Base-by-base conservation (phyloP, 2,888 invertebrate genomes). In the Eremobia ochroleuca region DNA sequence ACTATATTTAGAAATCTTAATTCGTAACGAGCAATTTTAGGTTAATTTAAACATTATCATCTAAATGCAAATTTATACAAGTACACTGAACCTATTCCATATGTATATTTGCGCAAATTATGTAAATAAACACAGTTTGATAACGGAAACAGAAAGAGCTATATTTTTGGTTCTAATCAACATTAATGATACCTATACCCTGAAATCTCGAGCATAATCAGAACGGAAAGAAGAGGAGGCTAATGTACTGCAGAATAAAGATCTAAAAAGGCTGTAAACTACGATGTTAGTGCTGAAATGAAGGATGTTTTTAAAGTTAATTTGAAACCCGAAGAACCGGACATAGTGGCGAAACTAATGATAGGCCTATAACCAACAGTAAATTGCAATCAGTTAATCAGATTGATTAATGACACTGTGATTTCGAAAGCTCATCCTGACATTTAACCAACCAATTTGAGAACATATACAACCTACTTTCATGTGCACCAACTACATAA, bases 401-500 rank as follows among this genome's bases (percentile, higher is more conserved):
- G 1, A 28, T 31, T 77, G 61, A 77, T 62, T 43, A 49, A 49
- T 59, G 40, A 65, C 34, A n/a, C 18, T 18, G 0, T 9, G n/a
- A 18, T 55, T 31, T 28, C 9, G 18, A 40, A 76, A 46, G 55
- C 40, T 73, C 13, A 52, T 31, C 9, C 49, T 52, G 73, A 58
- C 40, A 70, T 64, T 65, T 78, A 28, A 66, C 15, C 25, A 55
- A 65, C 13, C 43, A 73, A 59, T 52, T 78, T 73, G 21, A 18
- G 13, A 67, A 18, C n/a, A 21, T n/a, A 46, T 37, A 43, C 52
- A 58, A 62, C 31, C 34, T 62, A n/a, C 8, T 61, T 37, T 28
- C 0, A 4, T 37, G 0, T 46, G 25, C 67, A 49, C 25, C n/a
- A 52, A 25, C 21, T 62, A 25, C 9, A 15, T 21, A 34, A 40